Evolutionary conservation across 2,113 vertebrate genomes (phyloP), one percentile per base, ranked within the genome.

Genomic region (Seriola rivoliana): DNA sequence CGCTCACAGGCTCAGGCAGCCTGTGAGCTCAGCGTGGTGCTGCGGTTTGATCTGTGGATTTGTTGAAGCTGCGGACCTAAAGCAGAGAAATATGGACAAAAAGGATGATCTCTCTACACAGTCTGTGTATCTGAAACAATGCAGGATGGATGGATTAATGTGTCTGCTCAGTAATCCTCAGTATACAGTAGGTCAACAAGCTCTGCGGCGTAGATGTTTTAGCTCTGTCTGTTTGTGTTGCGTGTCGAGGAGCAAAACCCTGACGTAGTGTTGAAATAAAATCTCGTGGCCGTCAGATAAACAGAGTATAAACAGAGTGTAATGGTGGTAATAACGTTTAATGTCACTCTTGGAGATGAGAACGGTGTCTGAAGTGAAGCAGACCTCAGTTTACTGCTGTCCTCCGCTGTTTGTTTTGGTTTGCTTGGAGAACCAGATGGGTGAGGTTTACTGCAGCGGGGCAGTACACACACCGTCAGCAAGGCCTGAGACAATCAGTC

Each of bases 11-110:
- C 75, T 66, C 65, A 0, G 72, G 75, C 78, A 81, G 87, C 75
- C 71, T 52, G 86, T 74, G 63, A 4, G 42, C 89, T 85, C 82
- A 74, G 80, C 57, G 46, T 59, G 80, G 17, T n/a, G 62, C 81
- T 38, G 79, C 46, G 10, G 67, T 36, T 77, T 57, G 72, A 88
- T 85, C 69, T 46, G 63, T 71, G 80, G 58, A 75, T 55, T 58
- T 58, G 14, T 46, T 19, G 64, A 75, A 81, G 67, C 59, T 57
- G 11, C 36, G 32, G n/a, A 65, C 48, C 50, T 8, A 11, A 38
- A 52, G 42, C 73, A 25, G 52, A 71, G 48, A 67, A 78, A 77
- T 38, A 69, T 67, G 73, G 71, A 83, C 71, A 78, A 58, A 57
- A 46, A 71, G 65, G 58, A 62, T 79, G 11, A 67, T 82, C 75